Percentiles rank a stretch among this genome's conserved stretches.
Conservation (phyloP, 92 coral and sea anemone genomes). For the Virgularia gustaviana region DNA sequence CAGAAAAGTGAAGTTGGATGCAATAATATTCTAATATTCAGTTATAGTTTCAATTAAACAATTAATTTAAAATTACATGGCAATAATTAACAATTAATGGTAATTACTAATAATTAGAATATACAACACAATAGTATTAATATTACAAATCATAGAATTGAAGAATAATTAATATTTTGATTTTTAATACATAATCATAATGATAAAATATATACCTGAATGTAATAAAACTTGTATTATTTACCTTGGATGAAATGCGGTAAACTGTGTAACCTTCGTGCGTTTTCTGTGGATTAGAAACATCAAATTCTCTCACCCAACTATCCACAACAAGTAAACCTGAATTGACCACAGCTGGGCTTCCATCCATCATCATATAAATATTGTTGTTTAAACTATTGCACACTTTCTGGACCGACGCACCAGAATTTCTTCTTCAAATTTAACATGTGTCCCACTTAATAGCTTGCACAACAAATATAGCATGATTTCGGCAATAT, state of each 20-base stretch:
- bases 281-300: constrained; percentile 84
- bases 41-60: neutral
- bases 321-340: too few species aligned
- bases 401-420: too few species aligned
- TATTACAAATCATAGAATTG: neutral
- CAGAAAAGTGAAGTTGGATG: neutral
- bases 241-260: constrained; percentile 81
- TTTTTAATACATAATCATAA: neutral
- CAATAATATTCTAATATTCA: neutral
- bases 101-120: neutral
- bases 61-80: too few species aligned
- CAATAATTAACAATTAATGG: neutral
- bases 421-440: too few species aligned
- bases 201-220: neutral
- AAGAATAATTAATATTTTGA: neutral
- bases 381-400: too few species aligned
- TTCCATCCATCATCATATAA: too few species aligned
- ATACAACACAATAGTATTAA: neutral
- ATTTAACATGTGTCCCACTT: too few species aligned
- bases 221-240: neutral
- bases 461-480: too few species aligned
- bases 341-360: too few species aligned
- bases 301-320: constrained; percentile 81
- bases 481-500: too few species aligned
- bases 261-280: constrained; percentile 86